phyloP scores from a whole-genome alignment of 2,113 vertebrate species.

The Propithecus coquereli region DNA sequence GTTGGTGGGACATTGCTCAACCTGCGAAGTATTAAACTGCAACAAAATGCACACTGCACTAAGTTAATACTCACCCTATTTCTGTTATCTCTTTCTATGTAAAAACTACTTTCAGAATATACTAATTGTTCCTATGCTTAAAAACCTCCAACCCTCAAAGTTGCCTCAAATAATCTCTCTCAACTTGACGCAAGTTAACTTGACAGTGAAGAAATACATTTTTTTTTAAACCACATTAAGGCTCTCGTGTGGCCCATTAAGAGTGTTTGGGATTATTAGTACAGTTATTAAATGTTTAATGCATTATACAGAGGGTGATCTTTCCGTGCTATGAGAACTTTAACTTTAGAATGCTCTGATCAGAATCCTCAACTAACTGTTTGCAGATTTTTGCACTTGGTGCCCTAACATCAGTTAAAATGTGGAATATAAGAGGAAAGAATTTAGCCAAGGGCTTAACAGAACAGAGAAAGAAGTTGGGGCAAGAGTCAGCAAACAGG shows the following conservation, averaged over 20 bases:
- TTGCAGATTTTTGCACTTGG: slow-evolving; percentile 70
- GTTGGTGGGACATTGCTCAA: neutral
- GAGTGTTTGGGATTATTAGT: slow-evolving; percentile 67
- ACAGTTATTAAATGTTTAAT: slow-evolving; percentile 75
- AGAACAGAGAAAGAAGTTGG: slow-evolving; percentile 57
- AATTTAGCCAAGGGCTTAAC: slow-evolving; percentile 66
- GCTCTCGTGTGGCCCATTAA: slow-evolving; percentile 70
- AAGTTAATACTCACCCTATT: neutral
- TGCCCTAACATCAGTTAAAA: slow-evolving; percentile 69
- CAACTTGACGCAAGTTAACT: slow-evolving; percentile 64
- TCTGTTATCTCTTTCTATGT: slow-evolving; percentile 39
- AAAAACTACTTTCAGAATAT: slow-evolving; percentile 27
- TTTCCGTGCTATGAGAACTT: slow-evolving; percentile 57
- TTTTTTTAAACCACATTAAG: slow-evolving; percentile 67
- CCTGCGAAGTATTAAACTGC: neutral
- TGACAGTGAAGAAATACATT: slow-evolving; percentile 65
- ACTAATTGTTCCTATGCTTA: slow-evolving; percentile 52
- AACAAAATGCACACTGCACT: slow-evolving; percentile 1
- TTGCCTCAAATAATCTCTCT: slow-evolving; percentile 64
- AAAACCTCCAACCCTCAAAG: slow-evolving; percentile 46
- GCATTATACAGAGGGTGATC: slow-evolving; percentile 61
- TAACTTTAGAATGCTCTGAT: slow-evolving; percentile 49
- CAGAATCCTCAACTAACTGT: slow-evolving; percentile 66
- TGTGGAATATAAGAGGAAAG: slow-evolving; percentile 60
- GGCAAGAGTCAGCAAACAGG: slow-evolving; percentile 72